phyloP scores from a whole-genome alignment of 2,113 vertebrate genomes.

The Copsychus sechellarum region DNA sequence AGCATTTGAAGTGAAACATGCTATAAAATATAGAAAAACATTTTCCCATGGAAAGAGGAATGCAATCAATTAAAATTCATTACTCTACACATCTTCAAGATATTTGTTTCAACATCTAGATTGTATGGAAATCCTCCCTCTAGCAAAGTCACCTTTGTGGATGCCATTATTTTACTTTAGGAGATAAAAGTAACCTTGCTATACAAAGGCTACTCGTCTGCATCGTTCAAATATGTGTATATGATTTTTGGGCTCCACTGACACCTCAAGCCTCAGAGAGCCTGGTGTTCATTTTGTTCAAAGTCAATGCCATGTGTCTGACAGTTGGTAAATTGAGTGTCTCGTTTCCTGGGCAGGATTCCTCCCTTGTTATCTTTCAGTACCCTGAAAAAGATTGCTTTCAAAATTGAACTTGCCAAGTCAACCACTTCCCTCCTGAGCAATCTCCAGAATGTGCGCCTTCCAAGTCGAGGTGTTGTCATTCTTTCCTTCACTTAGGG shows the following conservation, averaged over 20 bases:
- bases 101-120: neutral
- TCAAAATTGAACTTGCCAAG: conserved; percentile 65
- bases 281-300: conserved; percentile 9
- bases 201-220: neutral
- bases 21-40: neutral
- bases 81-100: neutral
- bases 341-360: conserved; percentile 42
- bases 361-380: conserved; percentile 53
- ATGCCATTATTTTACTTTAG: neutral
- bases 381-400: conserved; percentile 46
- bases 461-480: neutral
- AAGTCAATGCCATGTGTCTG: conserved; percentile 47
- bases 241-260: neutral
- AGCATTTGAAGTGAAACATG: neutral
- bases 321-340: conserved; percentile 59
- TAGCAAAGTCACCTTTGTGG: neutral
- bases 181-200: neutral
- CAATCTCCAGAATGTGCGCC: neutral
- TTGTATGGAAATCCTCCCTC: neutral
- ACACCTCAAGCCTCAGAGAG: conserved; percentile 15
- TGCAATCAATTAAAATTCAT: neutral
- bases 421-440: conserved; percentile 19
- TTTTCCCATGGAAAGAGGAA: neutral
- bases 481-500: neutral
- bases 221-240: neutral